Evolutionary conservation across 2,113 vertebrate genomes (phyloP), one percentile per base, ranked within the genome.

Genomic region (Madoqua kirkii): DNA sequence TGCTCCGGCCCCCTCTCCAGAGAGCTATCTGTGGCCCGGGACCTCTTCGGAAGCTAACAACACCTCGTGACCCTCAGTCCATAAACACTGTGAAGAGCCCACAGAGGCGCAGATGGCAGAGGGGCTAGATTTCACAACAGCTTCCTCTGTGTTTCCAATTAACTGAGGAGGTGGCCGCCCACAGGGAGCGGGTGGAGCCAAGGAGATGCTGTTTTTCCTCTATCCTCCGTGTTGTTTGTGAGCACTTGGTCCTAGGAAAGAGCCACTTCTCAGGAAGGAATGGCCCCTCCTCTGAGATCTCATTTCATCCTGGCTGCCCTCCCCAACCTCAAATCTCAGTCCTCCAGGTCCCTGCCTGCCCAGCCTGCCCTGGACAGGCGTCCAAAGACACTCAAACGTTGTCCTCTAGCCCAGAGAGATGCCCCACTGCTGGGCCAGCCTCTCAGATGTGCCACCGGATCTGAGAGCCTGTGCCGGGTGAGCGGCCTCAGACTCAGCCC

Each of bases 11-110:
- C 0, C 0, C 94, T 95, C 83, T 40, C 16, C 7, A 15, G 85
- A n/a, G 8, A 45, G 19, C 85, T 21, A 52, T 81, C 91, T 88
- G 91, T 74, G 97, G 71, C 60, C 78, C 0, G 0, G 95, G 94
- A 84, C 57, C 62, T 86, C 95, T 98, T 88, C 94, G 52, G 10
- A 86, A 82, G 21, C 57, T 91, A 91, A 96, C 90, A 95, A 76
- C 96, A 96, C 76, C 54, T 21, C 43, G 89, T 97, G 97, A 96
- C 96, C 97, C 91, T 96, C 85, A 97, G 97, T 98, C 96, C 96
- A 76, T 86, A 98, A 98, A 98, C 98, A 98, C 89, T 11, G 50
- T 4, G 9, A 57, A 60, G 48, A 60, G 43, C n/a, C 3, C 83
- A 50, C 54, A 7, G 96, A 98, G 95, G 88, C 81, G 57, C 88